Percentiles rank a stretch among this genome's conserved stretches.
Conservation (phyloP, 2,888 invertebrate species). For the Willowsia nigromaculata region DNA sequence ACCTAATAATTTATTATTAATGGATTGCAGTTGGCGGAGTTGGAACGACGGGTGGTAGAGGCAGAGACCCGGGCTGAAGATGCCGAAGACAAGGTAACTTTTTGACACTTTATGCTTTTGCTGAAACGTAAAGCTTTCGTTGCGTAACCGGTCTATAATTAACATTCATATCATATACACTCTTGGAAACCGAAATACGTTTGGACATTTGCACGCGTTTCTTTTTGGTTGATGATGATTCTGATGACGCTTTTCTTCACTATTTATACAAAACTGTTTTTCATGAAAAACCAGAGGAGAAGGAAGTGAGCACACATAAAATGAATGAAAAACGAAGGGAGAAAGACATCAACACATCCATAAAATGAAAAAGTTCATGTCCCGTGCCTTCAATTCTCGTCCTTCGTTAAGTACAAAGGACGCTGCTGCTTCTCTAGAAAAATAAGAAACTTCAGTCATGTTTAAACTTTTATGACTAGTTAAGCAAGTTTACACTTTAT, state of each 20-base stretch:
- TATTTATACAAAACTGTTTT: background rate
- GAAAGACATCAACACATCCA: constrained; percentile 24
- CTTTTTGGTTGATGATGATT: background rate
- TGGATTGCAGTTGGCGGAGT: constrained; percentile 92
- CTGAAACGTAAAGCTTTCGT: too few species aligned
- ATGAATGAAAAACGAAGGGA: constrained; percentile 18
- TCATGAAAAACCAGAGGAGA: background rate
- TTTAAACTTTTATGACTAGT: constrained; percentile 60
- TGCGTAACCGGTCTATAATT: too few species aligned
- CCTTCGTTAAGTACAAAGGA: background rate
- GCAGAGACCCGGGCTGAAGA: constrained; percentile 95
- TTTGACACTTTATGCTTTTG: constrained; percentile 21
- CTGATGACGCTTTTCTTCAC: background rate
- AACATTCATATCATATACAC: too few species aligned
- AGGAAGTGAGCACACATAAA: background rate
- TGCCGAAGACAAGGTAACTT: constrained; percentile 93
- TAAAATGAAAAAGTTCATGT: background rate
- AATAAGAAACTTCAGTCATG: constrained; percentile 10
- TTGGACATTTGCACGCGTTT: constrained; percentile 1
- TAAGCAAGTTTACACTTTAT: constrained; percentile 66
- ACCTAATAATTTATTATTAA: background rate
- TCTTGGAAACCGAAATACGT: background rate
- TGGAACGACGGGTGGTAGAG: constrained; percentile 94
- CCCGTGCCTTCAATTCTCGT: background rate
- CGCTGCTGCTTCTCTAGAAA: background rate